These are phyloP conservation scores for Sinonovacula constricta DNA, from an alignment of 1,140 invertebrate genomes.

Conservation along the genomic window DNA sequence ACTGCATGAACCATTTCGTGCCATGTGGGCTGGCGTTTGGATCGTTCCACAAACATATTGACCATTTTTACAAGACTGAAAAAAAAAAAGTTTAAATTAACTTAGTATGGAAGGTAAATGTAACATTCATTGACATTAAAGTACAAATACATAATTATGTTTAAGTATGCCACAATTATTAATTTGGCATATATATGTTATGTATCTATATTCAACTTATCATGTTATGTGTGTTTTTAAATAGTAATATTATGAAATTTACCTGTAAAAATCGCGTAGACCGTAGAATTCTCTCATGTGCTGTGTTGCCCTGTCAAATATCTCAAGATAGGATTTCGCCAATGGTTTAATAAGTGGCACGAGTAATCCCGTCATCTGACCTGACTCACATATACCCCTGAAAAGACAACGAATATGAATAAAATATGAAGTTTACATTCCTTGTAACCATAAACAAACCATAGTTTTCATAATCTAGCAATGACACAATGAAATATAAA, in stretches of 20 bases:
- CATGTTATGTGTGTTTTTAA: too few species aligned
- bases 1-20: conserved; percentile 66
- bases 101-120: too few species aligned
- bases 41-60: conserved; percentile 58
- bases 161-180: too few species aligned
- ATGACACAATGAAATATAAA: not conserved
- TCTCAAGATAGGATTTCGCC: conserved; percentile 62
- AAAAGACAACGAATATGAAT: not conserved
- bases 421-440: not conserved
- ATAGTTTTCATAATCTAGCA: not conserved
- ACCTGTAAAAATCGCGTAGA: conserved; percentile 74
- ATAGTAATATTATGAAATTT: too few species aligned
- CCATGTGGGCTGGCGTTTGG: conserved; percentile 56
- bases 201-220: too few species aligned
- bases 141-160: too few species aligned
- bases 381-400: conserved; percentile 66
- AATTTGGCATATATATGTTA: too few species aligned
- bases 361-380: conserved; percentile 49
- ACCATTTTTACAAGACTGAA: conserved; percentile 74
- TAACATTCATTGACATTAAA: too few species aligned
- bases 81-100: too few species aligned
- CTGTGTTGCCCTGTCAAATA: conserved; percentile 58
- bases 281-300: too few species aligned
- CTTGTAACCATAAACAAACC: not conserved
- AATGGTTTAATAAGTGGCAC: conserved; percentile 51